These are phyloP conservation scores for Chamaetylas fuelleborni DNA, from an alignment of 2,113 vertebrate genomes.

Conservation along the genomic window DNA sequence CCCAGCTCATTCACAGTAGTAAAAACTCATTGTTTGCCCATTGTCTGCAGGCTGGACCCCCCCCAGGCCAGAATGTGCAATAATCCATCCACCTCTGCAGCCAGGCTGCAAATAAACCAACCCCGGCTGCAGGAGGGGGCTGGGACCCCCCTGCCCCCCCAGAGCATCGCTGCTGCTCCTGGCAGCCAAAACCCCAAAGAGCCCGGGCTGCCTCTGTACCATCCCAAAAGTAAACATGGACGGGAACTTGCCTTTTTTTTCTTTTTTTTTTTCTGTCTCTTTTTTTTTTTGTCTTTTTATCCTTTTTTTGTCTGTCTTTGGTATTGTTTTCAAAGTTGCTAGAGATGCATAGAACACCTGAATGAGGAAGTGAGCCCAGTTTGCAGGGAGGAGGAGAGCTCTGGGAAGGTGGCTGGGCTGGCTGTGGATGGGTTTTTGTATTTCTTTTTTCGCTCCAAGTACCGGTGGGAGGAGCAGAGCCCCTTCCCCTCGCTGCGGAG, in stretches of 20 bases:
- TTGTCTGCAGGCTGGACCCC: no score
- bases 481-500: neutral
- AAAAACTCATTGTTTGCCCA: constrained; percentile 30
- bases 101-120: neutral
- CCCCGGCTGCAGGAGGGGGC: neutral
- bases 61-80: constrained; percentile 13
- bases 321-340: constrained; percentile 81
- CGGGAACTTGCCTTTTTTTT: neutral
- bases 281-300: no score
- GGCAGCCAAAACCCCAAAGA: neutral
- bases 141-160: neutral
- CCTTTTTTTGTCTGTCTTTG: constrained; percentile 81
- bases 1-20: constrained; percentile 78
- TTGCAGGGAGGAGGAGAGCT: neutral
- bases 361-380: constrained; percentile 25
- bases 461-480: neutral
- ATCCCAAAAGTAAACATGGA: constrained; percentile 49
- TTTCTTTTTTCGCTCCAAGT: neutral
- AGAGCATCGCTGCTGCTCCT: neutral
- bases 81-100: neutral
- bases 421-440: neutral
- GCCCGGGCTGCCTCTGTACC: neutral
- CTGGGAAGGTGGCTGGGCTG: neutral
- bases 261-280: neutral
- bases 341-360: constrained; percentile 94